A percentile compares a stretch with the other conserved stretches of the same genome.
Evolutionary conservation across 2,113 vertebrate species (phyloP).

Genomic region (Porphyrio hochstetteri): DNA sequence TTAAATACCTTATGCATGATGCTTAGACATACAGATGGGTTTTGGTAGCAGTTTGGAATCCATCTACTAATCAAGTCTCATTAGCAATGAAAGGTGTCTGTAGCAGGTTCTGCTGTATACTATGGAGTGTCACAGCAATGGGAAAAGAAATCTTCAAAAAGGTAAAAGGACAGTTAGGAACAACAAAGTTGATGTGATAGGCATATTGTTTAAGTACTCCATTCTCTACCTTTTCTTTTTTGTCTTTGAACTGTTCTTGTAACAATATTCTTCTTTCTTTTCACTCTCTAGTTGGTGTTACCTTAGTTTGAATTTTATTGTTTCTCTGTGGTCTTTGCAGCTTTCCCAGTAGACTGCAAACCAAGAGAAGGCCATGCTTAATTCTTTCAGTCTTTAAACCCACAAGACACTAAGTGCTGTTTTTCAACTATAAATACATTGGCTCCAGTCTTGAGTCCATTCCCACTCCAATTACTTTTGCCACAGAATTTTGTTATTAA

Average conservation of each 20-base stretch:
- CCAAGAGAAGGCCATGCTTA: background rate
- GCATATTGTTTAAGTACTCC: background rate
- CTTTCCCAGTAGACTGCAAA: background rate
- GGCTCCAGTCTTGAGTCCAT: background rate
- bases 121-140: fast-evolving
- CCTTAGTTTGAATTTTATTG: background rate
- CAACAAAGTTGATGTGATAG: background rate
- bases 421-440: background rate
- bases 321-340: background rate
- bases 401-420: background rate
- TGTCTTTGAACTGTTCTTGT: background rate
- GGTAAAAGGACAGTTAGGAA: background rate
- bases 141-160: background rate
- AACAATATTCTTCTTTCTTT: background rate
- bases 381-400: background rate
- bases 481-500: background rate
- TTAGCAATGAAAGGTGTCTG: background rate
- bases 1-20: background rate
- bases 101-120: background rate
- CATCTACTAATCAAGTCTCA: slow-evolving; percentile 8
- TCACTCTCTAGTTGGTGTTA: background rate
- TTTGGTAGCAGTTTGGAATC: slow-evolving; percentile 7
- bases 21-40: slow-evolving; percentile 2
- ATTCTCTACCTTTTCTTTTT: background rate
- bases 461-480: background rate